Evolutionary conservation across 1,140 invertebrate species (phyloP).

Genomic region (Batillaria attramentaria): DNA sequence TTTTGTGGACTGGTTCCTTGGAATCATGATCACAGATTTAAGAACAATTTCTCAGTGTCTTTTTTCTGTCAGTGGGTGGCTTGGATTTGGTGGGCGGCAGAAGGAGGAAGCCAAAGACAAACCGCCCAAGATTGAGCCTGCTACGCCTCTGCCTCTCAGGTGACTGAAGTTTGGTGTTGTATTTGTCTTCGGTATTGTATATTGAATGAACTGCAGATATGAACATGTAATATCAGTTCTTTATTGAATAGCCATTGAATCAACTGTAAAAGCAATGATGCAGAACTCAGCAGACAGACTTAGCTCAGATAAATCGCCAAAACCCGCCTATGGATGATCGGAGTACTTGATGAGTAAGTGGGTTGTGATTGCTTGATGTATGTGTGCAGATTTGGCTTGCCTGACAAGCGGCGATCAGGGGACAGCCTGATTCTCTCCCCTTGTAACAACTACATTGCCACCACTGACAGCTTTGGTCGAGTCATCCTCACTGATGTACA

Average conservation of each 20-base stretch:
- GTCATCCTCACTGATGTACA: slow-evolving; percentile 88
- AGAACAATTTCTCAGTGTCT: too few species aligned
- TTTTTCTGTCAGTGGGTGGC: slow-evolving; percentile 69
- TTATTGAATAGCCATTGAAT: too few species aligned
- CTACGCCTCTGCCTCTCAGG: slow-evolving; percentile 70
- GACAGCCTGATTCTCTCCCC: slow-evolving; percentile 83
- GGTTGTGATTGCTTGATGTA: background rate
- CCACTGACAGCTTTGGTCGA: slow-evolving; percentile 89
- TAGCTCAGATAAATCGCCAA: too few species aligned
- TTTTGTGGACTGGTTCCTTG: too few species aligned
- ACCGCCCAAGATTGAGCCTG: slow-evolving; percentile 74
- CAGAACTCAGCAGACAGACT: too few species aligned
- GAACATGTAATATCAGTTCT: too few species aligned
- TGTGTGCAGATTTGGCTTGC: slow-evolving; percentile 80
- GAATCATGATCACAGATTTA: too few species aligned
- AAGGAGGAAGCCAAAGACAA: slow-evolving; percentile 65
- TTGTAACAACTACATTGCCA: slow-evolving; percentile 83
- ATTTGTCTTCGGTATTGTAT: too few species aligned
- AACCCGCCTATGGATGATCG: too few species aligned
- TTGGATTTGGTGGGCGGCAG: slow-evolving; percentile 65
- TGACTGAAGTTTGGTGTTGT: slow-evolving; percentile 30
- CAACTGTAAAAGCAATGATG: too few species aligned
- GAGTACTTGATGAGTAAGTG: too few species aligned
- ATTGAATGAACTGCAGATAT: too few species aligned
- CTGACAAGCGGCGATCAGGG: slow-evolving; percentile 84